Base-by-base conservation (phyloP, 2,113 vertebrate genomes). In the Poeciliopsis turrubarensis region DNA sequence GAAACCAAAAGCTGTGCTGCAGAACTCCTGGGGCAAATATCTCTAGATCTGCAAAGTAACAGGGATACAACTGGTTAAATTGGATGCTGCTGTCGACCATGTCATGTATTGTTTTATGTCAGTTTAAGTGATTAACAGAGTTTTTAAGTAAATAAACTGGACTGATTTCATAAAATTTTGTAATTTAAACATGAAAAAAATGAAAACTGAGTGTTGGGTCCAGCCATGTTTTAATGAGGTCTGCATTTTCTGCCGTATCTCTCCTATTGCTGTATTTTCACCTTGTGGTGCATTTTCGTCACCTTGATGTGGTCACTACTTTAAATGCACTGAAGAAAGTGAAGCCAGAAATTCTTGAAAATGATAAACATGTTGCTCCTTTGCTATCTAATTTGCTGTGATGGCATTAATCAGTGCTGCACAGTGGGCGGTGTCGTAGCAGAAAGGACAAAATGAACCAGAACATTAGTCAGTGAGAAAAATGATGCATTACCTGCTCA, bases 301-400 rank as follows among this genome's bases (percentile, higher is more conserved):
- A 89, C 77, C 74, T 79, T 87, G 80, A 90, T 86, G 70, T 70
- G 31, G 29, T 67, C 68, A 72, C 69, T 62, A 62, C 76, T 74
- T 68, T 84, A 80, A 81, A 80, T 61, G 67, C 72, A 51, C 66
- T 70, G 82, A 78, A 77, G 72, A 68, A 89, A 82, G 87, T 32
- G 72, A 78, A 83, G 47, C 39, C 51, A 61, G 70, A 77, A 78
- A 78, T 85, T 79, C 81, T 72, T 83, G 79, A 79, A 84, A 89
- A 89, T 93, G 92, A 93, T 92, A 89, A 93, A 92, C 91, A 92
- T 81, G 91, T 90, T 91, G 85, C 81, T 89, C 85, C 78, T 81
- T 15, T 73, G 86, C 88, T 89, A 89, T 93, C 87, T 91, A 87
- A 93, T 92, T 93, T 93, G 86, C 87, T 81, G 79, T 85, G 80